phyloP scores from a whole-genome alignment of 2,113 vertebrate genomes.

The Apodemus sylvaticus region DNA sequence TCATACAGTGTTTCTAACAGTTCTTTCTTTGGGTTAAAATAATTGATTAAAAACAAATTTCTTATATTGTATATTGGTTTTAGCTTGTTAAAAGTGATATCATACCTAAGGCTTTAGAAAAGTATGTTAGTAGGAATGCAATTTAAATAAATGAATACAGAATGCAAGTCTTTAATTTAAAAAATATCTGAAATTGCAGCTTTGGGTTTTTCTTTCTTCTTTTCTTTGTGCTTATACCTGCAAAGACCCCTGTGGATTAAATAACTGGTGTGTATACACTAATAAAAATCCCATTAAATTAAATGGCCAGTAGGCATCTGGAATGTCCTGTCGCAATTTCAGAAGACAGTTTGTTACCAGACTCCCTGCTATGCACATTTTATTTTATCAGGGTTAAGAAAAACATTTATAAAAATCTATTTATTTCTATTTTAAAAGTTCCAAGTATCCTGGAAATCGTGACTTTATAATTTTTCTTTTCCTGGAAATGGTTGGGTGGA shows the following conservation, averaged over 20 bases:
- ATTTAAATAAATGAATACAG: conserved; percentile 81
- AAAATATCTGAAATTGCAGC: conserved; percentile 59
- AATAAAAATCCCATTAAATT: conserved; percentile 90
- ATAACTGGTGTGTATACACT: conserved; percentile 83
- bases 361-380: conserved; percentile 85
- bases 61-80: conserved; percentile 54
- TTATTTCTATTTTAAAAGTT: conserved; percentile 82
- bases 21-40: conserved; percentile 53
- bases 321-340: conserved; percentile 85
- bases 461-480: conserved; percentile 63
- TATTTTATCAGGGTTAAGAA: conserved; percentile 84
- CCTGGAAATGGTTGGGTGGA: conserved; percentile 77
- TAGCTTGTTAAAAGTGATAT: conserved; percentile 69
- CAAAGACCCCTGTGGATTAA: conserved; percentile 87
- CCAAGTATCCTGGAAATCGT: conserved; percentile 64
- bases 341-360: conserved; percentile 85
- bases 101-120: conserved; percentile 64
- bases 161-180: conserved; percentile 71
- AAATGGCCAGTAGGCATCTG: conserved; percentile 85
- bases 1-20: background rate
- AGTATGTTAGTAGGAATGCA: conserved; percentile 52
- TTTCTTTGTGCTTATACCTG: conserved; percentile 82
- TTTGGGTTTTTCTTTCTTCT: conserved; percentile 74
- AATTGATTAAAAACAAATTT: conserved; percentile 55
- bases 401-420: conserved; percentile 82